phyloP scores from a whole-genome alignment of 2,888 invertebrate species.

The Nowickia ferox region DNA sequence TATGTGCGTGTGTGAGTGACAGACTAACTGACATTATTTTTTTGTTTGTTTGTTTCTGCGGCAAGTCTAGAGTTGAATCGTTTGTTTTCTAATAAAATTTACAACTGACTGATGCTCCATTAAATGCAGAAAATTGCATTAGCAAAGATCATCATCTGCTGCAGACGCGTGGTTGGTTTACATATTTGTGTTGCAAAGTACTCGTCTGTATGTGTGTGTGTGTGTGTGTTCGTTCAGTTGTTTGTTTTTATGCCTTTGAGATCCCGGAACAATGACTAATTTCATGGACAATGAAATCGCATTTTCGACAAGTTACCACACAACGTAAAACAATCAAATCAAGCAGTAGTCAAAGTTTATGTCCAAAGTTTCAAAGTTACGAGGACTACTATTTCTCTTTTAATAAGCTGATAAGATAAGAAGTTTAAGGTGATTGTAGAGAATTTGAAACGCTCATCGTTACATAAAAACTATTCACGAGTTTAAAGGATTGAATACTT shows the following conservation, averaged over 20 bases:
- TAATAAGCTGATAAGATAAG: slow-evolving; percentile 2
- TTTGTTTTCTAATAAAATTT: slow-evolving; percentile 61
- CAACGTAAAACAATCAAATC: slow-evolving; percentile 54
- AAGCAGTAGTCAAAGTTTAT: slow-evolving; percentile 46
- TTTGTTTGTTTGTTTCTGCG: neutral
- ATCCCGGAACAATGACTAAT: slow-evolving; percentile 69
- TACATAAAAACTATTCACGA: too few species aligned
- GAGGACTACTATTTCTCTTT: neutral
- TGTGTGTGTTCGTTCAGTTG: slow-evolving; percentile 6
- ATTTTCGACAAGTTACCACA: slow-evolving; percentile 68
- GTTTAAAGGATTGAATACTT: too few species aligned
- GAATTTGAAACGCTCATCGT: too few species aligned
- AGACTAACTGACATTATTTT: slow-evolving; percentile 37
- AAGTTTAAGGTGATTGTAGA: too few species aligned
- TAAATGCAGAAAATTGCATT: slow-evolving; percentile 35
- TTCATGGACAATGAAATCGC: slow-evolving; percentile 70
- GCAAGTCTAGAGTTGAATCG: slow-evolving; percentile 12
- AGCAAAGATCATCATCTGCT: slow-evolving; percentile 40
- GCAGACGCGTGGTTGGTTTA: slow-evolving; percentile 23
- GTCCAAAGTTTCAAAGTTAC: neutral
- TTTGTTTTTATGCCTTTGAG: slow-evolving; percentile 5
- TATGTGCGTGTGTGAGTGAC: slow-evolving; percentile 8
- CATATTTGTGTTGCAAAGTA: slow-evolving; percentile 18
- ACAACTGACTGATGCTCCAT: slow-evolving; percentile 49
- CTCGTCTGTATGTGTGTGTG: slow-evolving; percentile 8